Conservation (phyloP, 2,888 invertebrate species). For the Catocala sponsa region DNA sequence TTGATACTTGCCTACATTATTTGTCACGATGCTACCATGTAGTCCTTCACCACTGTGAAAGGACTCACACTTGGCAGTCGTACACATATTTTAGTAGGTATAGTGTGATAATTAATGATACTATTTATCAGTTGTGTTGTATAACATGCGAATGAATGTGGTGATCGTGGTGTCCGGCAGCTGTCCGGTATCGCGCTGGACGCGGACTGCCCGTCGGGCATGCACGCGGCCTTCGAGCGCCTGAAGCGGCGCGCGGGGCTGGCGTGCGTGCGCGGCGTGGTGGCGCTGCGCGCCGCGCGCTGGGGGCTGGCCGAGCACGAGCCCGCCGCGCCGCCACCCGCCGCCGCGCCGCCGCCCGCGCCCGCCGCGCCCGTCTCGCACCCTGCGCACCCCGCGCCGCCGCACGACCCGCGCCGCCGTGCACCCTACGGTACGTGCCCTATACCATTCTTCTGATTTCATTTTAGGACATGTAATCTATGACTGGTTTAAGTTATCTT, state of each 20-base stretch:
- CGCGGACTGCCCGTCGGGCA: slow-evolving; percentile 82
- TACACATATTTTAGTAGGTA: too few relatives aligned
- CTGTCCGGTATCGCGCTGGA: slow-evolving; percentile 85
- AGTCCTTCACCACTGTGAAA: too few relatives aligned
- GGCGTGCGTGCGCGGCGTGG: slow-evolving; percentile 75
- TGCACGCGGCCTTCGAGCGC: slow-evolving; percentile 83
- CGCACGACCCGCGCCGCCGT: slow-evolving; percentile 31
- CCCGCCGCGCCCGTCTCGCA: slow-evolving; percentile 29
- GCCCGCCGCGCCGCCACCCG: slow-evolving; percentile 37
- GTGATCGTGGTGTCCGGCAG: slow-evolving; percentile 47
- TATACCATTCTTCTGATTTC: background rate
- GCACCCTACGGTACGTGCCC: slow-evolving; percentile 31
- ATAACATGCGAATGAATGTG: background rate
- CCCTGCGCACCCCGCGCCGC: slow-evolving; percentile 35
- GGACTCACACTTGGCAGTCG: too few relatives aligned
- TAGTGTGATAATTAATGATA: too few relatives aligned
- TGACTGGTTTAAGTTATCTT: too few relatives aligned
- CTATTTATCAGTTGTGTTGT: background rate
- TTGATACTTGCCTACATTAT: too few relatives aligned
- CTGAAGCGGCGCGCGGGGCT: slow-evolving; percentile 73
- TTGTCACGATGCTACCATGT: too few relatives aligned
- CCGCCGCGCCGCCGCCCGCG: slow-evolving; percentile 32
- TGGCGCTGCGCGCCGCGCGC: slow-evolving; percentile 79
- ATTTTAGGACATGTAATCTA: too few relatives aligned
- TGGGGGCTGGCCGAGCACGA: slow-evolving; percentile 80